phyloP scores from a whole-genome alignment of 2,113 vertebrate genomes.

The Microtus montanus region DNA sequence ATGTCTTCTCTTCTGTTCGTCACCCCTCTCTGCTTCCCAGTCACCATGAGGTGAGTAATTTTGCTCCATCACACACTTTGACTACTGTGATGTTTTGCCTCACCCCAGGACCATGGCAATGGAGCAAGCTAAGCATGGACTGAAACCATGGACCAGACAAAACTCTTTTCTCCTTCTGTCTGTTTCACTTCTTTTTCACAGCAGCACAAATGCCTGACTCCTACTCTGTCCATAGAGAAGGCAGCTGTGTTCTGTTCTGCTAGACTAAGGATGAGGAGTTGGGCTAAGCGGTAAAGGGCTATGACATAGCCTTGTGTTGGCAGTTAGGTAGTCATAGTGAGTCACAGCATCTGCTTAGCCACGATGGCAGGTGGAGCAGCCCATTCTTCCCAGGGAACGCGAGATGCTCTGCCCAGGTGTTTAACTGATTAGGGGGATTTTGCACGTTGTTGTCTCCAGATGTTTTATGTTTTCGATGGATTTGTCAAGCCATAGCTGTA shows the following conservation, averaged over 20 bases:
- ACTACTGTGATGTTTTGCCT: neutral
- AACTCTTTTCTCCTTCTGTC: neutral
- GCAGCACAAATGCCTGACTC: neutral
- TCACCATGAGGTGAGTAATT: neutral
- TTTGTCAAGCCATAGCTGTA: neutral
- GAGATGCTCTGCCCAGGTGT: neutral
- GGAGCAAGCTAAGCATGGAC: neutral
- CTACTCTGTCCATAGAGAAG: neutral
- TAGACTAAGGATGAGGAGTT: neutral
- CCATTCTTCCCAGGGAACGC: fast-evolving
- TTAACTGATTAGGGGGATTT: neutral
- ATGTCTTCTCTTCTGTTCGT: neutral
- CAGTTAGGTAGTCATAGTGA: neutral
- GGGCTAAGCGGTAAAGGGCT: neutral
- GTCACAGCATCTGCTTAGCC: no score
- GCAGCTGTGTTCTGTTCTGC: neutral
- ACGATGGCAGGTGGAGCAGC: neutral
- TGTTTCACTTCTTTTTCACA: neutral
- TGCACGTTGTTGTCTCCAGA: neutral
- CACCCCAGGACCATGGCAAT: neutral
- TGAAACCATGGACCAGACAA: neutral
- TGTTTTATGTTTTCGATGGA: neutral
- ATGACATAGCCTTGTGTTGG: neutral
- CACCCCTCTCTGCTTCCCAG: neutral
- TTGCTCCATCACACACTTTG: neutral